phyloP scores from a whole-genome alignment of 2,113 vertebrate species.

The Oryzias javanicus region DNA sequence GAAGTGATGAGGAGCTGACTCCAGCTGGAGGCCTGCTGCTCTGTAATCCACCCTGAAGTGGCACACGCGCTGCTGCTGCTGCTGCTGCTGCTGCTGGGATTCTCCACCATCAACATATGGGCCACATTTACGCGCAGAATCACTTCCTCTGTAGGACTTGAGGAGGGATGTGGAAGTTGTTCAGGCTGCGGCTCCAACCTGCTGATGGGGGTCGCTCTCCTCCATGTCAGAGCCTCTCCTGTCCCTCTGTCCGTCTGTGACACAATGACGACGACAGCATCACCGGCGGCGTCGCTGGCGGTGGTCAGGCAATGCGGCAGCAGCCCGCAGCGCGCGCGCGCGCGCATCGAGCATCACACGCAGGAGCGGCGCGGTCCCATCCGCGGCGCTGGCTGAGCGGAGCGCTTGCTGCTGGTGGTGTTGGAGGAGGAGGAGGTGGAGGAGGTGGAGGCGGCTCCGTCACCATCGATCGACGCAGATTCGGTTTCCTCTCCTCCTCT shows the following conservation, averaged over 20 bases:
- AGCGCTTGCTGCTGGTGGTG: slow-evolving; percentile 10
- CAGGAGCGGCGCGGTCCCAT: slow-evolving; percentile 56
- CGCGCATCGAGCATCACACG: slow-evolving; percentile 27
- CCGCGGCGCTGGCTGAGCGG: too few relatives aligned
- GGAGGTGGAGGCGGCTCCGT: slow-evolving; percentile 23
- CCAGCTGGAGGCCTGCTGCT: slow-evolving; percentile 67
- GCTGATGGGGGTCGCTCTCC: slow-evolving; percentile 56
- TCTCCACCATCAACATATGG: slow-evolving; percentile 31
- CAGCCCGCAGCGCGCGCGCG: slow-evolving; percentile 77
- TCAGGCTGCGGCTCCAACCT: slow-evolving; percentile 51
- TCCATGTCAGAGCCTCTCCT: slow-evolving; percentile 56
- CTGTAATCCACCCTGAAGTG: slow-evolving; percentile 61
- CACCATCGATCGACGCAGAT: slow-evolving; percentile 27
- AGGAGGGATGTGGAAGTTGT: slow-evolving; percentile 13
- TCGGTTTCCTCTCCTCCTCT: slow-evolving; percentile 6
- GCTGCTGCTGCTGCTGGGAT: slow-evolving; percentile 39
- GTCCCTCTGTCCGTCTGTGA: slow-evolving; percentile 40
- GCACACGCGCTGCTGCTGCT: slow-evolving; percentile 43
- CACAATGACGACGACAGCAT: slow-evolving; percentile 64
- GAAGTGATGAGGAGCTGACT: slow-evolving; percentile 48
- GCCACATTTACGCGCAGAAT: slow-evolving; percentile 38
- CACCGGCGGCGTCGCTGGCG: slow-evolving; percentile 63
- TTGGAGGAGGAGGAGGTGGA: slow-evolving; percentile 2
- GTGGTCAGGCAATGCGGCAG: slow-evolving; percentile 83
- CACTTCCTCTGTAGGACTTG: slow-evolving; percentile 22